phyloP scores from a whole-genome alignment of 1,140 invertebrate genomes.

The Temnothorax curvispinosus region DNA sequence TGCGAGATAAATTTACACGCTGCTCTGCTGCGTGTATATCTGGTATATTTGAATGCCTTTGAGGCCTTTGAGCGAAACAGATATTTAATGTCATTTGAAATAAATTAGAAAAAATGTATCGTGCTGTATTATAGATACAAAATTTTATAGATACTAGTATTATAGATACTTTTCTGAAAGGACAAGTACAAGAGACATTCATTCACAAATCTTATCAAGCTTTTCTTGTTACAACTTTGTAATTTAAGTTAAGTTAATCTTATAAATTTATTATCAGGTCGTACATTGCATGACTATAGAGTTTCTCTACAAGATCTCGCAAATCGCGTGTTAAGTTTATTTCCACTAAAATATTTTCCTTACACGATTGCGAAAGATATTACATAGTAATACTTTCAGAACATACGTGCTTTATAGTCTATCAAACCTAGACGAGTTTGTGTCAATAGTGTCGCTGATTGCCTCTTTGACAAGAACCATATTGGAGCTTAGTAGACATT shows the following conservation, averaged over 20 bases:
- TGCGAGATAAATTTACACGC: conserved; percentile 10
- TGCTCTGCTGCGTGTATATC: not conserved
- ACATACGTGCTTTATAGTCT: not conserved
- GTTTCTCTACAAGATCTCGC: not conserved
- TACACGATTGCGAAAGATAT: not conserved
- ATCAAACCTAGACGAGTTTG: not conserved
- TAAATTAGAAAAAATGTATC: not conserved
- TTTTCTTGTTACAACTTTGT: not conserved
- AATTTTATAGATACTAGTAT: no score
- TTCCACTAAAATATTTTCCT: not conserved
- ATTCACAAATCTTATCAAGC: not conserved
- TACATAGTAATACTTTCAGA: not conserved
- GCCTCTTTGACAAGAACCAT: conserved; percentile 34
- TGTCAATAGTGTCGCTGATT: conserved; percentile 51
- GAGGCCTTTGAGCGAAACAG: not conserved
- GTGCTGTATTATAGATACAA: not conserved
- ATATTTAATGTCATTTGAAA: not conserved
- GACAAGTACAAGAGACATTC: not conserved
- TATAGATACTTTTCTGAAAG: not conserved
- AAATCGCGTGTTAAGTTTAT: conserved; percentile 20
- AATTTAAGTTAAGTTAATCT: conserved; percentile 21
- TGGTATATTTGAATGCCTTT: not conserved
- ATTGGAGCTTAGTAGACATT: conserved; percentile 23
- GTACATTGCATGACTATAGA: not conserved
- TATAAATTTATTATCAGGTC: not conserved